Evolutionary conservation across 2,113 vertebrate genomes (phyloP).

Genomic region (Charadrius vociferus): DNA sequence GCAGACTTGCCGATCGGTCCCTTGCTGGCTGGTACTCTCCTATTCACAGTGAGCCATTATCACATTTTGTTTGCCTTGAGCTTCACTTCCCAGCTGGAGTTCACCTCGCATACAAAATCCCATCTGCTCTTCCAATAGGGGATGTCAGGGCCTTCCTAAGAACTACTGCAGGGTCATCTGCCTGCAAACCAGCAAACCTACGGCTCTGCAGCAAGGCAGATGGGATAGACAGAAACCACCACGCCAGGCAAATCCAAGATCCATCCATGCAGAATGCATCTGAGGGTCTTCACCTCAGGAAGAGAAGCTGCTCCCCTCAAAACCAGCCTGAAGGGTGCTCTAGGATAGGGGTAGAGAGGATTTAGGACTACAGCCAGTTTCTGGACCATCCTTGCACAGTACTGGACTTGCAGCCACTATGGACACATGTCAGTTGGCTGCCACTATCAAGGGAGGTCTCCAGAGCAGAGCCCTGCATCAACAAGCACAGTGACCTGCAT

Average conservation of each 20-base stretch:
- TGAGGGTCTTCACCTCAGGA: neutral
- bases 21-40: neutral
- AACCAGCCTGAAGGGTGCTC: neutral
- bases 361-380: neutral
- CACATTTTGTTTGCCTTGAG: rapidly evolving
- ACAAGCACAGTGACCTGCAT: neutral
- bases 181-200: neutral
- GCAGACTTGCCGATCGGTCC: neutral
- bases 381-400: neutral
- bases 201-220: neutral
- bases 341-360: neutral
- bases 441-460: neutral
- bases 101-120: neutral
- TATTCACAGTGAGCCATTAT: neutral
- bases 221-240: rapidly evolving
- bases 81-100: neutral
- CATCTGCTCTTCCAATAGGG: neutral
- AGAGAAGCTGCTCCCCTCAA: neutral
- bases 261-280: neutral
- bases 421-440: neutral
- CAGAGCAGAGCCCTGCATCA: neutral
- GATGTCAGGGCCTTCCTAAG: neutral
- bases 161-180: neutral
- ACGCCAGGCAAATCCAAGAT: rapidly evolving
- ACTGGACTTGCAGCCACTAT: neutral